Conservation (phyloP, 1,140 invertebrate genomes). For the Plutomurus gul region DNA sequence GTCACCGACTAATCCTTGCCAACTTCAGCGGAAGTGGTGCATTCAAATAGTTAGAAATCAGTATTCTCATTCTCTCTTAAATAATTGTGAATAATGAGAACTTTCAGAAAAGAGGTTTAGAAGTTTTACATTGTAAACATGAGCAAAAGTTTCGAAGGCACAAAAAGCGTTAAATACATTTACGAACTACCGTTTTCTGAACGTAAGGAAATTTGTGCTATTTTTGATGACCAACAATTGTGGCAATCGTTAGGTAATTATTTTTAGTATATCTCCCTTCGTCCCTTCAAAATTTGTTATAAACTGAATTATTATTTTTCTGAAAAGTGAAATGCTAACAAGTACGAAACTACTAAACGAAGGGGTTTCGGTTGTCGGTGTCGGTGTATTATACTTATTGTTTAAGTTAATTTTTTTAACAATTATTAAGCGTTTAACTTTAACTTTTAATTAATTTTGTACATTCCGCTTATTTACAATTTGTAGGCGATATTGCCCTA, state of each 20-base stretch:
- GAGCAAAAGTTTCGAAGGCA: constrained; percentile 54
- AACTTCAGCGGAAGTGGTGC: no score
- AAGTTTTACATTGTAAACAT: not conserved
- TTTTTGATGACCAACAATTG: constrained; percentile 75
- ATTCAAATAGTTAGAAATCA: no score
- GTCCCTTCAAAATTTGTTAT: not conserved
- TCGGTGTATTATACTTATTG: no score
- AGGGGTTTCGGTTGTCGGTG: no score
- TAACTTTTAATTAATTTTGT: not conserved
- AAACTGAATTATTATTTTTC: not conserved
- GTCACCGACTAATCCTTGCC: no score
- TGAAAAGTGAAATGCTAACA: no score
- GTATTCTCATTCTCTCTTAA: no score
- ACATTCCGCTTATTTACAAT: not conserved
- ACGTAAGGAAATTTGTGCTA: constrained; percentile 70
- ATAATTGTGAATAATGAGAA: no score
- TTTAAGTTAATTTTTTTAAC: constrained; percentile 7
- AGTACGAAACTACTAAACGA: no score
- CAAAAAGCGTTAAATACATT: constrained; percentile 62
- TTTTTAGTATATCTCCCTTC: not conserved
- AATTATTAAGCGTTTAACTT: not conserved
- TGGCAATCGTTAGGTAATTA: constrained; percentile 73
- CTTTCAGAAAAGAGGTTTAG: no score
- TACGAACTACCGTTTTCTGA: constrained; percentile 73
- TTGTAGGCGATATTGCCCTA: not conserved